Evolutionary conservation across 2,797 vertebrate genomes (phyloP), one percentile per base, ranked within the genome.

Genomic region (Acrossocheilus fasciatus): DNA sequence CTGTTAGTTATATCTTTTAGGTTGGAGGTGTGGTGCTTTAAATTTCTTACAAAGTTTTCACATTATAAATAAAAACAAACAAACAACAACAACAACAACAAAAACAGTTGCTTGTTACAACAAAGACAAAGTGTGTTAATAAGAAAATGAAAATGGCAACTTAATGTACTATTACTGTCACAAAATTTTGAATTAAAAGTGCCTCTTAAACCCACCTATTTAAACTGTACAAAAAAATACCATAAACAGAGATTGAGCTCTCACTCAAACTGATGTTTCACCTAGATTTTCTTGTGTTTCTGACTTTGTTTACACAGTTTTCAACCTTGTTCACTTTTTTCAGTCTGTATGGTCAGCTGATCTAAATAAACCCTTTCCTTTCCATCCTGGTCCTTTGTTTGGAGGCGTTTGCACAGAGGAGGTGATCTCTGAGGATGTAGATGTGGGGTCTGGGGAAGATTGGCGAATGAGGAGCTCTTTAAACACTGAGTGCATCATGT

Each of bases 401-500:
- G 87, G 92, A 34, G 81, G 30, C 47, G 81, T 84, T 62, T 93
- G 91, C 69, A 20, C 64, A 64, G 75, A 84, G 45, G 90, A n/a
- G n/a, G 59, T 26, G 34, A 76, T 47, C 10, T 47, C 20, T 1
- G 87, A 82, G 1, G 88, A 84, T 6, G 85, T 64, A 74, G 87
- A 41, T 66, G 47, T 43, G 41, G 82, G 86, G 66, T 89, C 93
- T 47, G 82, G 92, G 43, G 43, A 76, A 0, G 86, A 54, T 73
- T 96, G 94, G 79, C 93, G 93, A 14, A 64, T 43, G 81, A 96
- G 82, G 77, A 98, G 96, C 90, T 98, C 97, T 89, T 95, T 96
- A 91, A 98, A 98, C 87, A 98, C 97, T 0, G 93, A 94, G 84
- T 96, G 93, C 97, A 98, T 98, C 91, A 96, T 95, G 82, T 91